Base-by-base conservation (phyloP, 2,113 vertebrate genomes). In the Equus przewalskii region DNA sequence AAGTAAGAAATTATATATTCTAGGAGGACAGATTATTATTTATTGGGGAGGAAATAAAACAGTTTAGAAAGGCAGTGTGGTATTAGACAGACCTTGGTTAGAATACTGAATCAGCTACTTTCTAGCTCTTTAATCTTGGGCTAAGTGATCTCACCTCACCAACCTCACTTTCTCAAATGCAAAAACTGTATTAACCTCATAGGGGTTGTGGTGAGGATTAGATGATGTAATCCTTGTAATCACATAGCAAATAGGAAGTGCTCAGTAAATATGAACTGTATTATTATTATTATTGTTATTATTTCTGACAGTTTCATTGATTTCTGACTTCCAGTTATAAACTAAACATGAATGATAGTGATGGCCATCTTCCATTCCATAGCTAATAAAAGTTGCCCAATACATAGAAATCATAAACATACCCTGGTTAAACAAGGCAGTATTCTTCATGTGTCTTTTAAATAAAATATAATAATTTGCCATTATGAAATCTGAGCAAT, bases 391-490 rank as follows among this genome's bases (percentile, higher is more conserved):
- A 83, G 16, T 11, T 86, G 21, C 44, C 91, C 26, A 30, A 28
- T 51, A 84, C 62, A 73, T 58, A 67, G 58, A 84, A 70, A 87
- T 87, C 26, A 72, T 70, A 89, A 87, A 44, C 6, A 54, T 30
- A 85, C 30, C 7, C 36, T 56, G 18, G n/a, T 73, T 33, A 70
- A 83, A 41, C n/a, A 44, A 75, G 67, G 41, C 67, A 89, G 8
- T n/a, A 72, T 91, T 90, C 96, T 96, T 89, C 64, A 72, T 21
- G 8, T 67, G 26, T 91, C 2, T 70, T 89, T 72, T 81, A 86
- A 87, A 44, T 41, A 78, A 89, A 92, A 90, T 56, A 49, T 3
- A 62, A 46, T 62, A 67, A 51, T 72, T 36, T 73, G 12, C 8
- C 83, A 94, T 56, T 76, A 81, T 49, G 44, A 97, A 97, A 95